Conservation (phyloP, 2,888 invertebrate species). For the Drosophila pseudotakahashii region DNA sequence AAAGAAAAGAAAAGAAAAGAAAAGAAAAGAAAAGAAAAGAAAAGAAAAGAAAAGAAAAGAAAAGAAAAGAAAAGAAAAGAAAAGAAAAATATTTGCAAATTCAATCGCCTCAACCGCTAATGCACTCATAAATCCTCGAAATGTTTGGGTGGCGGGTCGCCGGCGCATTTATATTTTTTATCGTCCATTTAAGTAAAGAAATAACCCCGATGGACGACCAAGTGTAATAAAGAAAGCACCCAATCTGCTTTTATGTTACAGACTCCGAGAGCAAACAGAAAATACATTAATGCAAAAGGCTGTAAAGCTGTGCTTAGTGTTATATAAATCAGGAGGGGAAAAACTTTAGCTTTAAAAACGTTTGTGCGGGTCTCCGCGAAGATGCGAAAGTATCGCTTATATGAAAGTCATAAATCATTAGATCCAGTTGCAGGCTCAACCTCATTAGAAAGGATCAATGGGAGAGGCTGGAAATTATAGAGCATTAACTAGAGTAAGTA, state of each 20-base stretch:
- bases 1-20: conserved; percentile 19
- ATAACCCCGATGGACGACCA: conserved; percentile 24
- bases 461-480: conserved; percentile 1
- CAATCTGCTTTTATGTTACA: conserved; percentile 60
- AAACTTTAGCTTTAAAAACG: background rate
- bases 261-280: conserved; percentile 31
- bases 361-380: conserved; percentile 1
- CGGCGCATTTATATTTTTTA: conserved; percentile 61
- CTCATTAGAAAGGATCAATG: conserved; percentile 35
- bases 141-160: conserved; percentile 33
- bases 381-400: conserved; percentile 26
- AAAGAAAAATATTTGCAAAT: conserved; percentile 48
- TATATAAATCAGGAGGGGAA: conserved; percentile 39
- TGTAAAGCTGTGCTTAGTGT: conserved; percentile 60
- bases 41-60: conserved; percentile 19
- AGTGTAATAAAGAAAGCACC: conserved; percentile 45
- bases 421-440: conserved; percentile 3
- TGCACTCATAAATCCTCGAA: conserved; percentile 67
- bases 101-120: conserved; percentile 57
- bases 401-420: conserved; percentile 28
- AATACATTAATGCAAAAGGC: conserved; percentile 48
- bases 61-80: conserved; percentile 19
- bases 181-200: conserved; percentile 41
- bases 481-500: background rate
- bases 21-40: conserved; percentile 19